Evolutionary conservation across 1,140 invertebrate genomes (phyloP), one percentile per base, ranked within the genome.

Genomic region (Leptinotarsa lineolata): DNA sequence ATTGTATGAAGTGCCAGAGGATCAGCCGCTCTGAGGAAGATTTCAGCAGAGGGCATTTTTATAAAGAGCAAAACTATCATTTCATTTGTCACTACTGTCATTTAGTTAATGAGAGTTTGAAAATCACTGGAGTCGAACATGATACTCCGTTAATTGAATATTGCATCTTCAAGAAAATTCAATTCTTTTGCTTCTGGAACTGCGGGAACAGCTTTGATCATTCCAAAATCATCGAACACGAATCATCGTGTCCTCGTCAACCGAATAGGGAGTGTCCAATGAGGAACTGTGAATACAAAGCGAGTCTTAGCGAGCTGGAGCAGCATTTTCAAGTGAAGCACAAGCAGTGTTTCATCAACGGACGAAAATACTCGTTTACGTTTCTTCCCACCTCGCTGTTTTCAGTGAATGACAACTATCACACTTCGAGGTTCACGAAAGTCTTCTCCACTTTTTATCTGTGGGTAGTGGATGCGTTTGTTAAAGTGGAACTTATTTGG

Each of bases 31-130:
- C 15, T 18, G n/a, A 16, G 48, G n/a, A n/a, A 54, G 48, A 54
- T 54, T 54, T 16, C n/a, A 54, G 2, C 15, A 54, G 48, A 54
- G 48, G 48, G 13, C n/a, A 16, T 18, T 54, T 54, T 54, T 54
- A 54, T 18, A 54, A 54, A 54, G 15, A n/a, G 15, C 48, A 54
- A 0, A 54, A n/a, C 4, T 54, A 54, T n/a, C 48, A 54, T 2
- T 54, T 54, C 48, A 54, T 54, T 54, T 54, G 48, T 13, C n/a
- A 16, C n/a, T 54, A n/a, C n/a, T 54, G 48, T 54, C 48, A 54
- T 54, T 15, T 16, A 13, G n/a, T n/a, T 3, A 18, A 54, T 18
- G n/a, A 54, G 30, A 39, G 30, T 11, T 11, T 39, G 30, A 39
- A 39, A 11, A 39, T 39, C 30, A 39, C 30, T 11, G 30, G 30